These are phyloP conservation scores for Xestia c-nigrum DNA, from an alignment of 2,888 invertebrate species.

Conservation along the genomic window DNA sequence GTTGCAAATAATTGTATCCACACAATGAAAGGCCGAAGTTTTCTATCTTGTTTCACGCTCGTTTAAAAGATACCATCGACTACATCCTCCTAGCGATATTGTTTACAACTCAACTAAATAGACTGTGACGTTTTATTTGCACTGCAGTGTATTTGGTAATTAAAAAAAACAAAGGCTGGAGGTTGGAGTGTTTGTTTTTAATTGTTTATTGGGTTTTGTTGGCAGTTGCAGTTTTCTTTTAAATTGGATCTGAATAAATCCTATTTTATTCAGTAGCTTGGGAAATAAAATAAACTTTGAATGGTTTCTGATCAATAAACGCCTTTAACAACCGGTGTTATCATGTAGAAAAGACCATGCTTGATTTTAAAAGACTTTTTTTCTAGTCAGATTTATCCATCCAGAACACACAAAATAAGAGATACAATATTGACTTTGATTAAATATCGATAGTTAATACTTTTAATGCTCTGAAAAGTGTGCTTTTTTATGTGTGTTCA, in stretches of 20 bases:
- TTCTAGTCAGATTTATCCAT: too few species aligned
- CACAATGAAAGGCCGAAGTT: slow-evolving; percentile 74
- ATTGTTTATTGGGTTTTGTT: slow-evolving; percentile 29
- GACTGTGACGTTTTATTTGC: slow-evolving; percentile 72
- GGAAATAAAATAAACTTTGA: neutral
- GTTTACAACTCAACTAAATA: slow-evolving; percentile 74
- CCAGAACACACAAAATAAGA: too few species aligned
- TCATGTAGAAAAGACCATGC: neutral
- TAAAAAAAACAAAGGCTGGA: slow-evolving; percentile 53
- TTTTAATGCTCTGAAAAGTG: too few species aligned
- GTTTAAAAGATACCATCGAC: slow-evolving; percentile 67
- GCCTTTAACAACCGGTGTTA: neutral
- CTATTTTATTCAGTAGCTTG: neutral
- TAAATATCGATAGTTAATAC: too few species aligned
- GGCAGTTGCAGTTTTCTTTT: neutral
- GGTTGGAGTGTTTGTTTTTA: slow-evolving; percentile 47
- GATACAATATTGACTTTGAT: too few species aligned
- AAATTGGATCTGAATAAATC: neutral
- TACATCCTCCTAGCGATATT: slow-evolving; percentile 71
- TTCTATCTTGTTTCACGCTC: slow-evolving; percentile 75
- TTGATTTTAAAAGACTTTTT: neutral
- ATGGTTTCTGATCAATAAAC: neutral
- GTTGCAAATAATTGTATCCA: slow-evolving; percentile 66
- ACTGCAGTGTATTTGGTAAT: slow-evolving; percentile 65
- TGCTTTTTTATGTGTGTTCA: too few species aligned